phyloP scores from a whole-genome alignment of 2,113 vertebrate species.

The Eretmochelys imbricata region DNA sequence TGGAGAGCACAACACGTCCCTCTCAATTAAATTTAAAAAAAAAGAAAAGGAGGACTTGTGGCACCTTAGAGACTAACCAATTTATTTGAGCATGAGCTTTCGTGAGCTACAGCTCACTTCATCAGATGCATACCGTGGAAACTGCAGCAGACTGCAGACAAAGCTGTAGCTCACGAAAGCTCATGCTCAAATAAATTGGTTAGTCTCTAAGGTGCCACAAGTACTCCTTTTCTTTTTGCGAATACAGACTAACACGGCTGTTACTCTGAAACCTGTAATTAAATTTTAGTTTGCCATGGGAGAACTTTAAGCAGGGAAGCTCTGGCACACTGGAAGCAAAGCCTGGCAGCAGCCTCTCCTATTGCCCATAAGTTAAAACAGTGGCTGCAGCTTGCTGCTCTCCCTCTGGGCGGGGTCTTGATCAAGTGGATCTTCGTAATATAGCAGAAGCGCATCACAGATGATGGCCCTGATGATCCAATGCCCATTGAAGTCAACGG shows the following conservation, averaged over 20 bases:
- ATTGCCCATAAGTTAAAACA: not conserved
- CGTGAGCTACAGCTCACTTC: too few species aligned
- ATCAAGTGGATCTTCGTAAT: not conserved
- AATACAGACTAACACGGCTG: too few species aligned
- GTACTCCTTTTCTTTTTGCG: too few species aligned
- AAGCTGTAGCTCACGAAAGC: too few species aligned
- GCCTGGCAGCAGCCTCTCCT: not conserved
- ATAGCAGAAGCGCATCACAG: not conserved
- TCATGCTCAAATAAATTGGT: too few species aligned
- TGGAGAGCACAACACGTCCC: fast-evolving
- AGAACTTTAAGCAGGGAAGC: not conserved
- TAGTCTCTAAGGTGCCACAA: too few species aligned
- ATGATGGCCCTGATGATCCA: fast-evolving
- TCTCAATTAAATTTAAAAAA: not conserved
- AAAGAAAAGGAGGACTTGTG: too few species aligned
- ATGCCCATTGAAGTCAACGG: fast-evolving
- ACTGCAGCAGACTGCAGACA: too few species aligned
- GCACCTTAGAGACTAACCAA: too few species aligned
- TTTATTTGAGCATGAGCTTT: too few species aligned
- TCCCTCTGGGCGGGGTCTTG: not conserved
- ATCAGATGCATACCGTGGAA: too few species aligned
- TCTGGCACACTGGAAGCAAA: not conserved
- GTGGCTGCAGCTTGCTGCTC: not conserved
- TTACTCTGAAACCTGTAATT: too few species aligned
- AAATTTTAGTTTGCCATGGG: not conserved